Conservation (phyloP, 2,888 invertebrate species). For the Ectemnius cavifrons region DNA sequence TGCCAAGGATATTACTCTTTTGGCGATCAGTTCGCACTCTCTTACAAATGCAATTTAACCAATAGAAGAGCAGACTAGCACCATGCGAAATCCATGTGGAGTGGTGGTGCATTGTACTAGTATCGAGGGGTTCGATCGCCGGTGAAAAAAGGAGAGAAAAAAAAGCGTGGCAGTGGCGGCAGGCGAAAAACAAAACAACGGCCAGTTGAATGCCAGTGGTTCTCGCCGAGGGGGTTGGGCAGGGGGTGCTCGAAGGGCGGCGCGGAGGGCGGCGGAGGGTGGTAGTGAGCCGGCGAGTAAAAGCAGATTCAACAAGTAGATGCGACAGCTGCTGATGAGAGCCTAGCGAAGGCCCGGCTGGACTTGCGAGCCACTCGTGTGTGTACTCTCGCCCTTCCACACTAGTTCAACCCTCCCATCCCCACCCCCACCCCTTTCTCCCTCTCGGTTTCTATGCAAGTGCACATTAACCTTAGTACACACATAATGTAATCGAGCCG, state of each 20-base stretch:
- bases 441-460: background rate
- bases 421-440: background rate
- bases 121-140: slow-evolving; percentile 27
- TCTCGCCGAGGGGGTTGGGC: slow-evolving; percentile 14
- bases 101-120: background rate
- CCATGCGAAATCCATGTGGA: background rate
- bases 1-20: too few relatives aligned
- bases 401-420: background rate
- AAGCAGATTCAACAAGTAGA: slow-evolving; percentile 69
- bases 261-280: slow-evolving; percentile 7
- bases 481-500: slow-evolving; percentile 32
- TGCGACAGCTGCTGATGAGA: slow-evolving; percentile 72
- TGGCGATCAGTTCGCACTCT: too few relatives aligned
- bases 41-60: background rate
- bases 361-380: slow-evolving; percentile 53
- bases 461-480: background rate
- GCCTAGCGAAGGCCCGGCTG: slow-evolving; percentile 44
- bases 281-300: slow-evolving; percentile 44
- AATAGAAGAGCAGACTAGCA: background rate
- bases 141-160: slow-evolving; percentile 22
- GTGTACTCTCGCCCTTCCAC: slow-evolving; percentile 9
- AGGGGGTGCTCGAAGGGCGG: slow-evolving; percentile 18
- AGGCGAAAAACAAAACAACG: slow-evolving; percentile 49
- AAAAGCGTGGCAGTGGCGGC: slow-evolving; percentile 27
- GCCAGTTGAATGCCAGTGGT: slow-evolving; percentile 38